Evolutionary conservation across 2,888 invertebrate genomes (phyloP).

Genomic region (Pterostichus madidus): DNA sequence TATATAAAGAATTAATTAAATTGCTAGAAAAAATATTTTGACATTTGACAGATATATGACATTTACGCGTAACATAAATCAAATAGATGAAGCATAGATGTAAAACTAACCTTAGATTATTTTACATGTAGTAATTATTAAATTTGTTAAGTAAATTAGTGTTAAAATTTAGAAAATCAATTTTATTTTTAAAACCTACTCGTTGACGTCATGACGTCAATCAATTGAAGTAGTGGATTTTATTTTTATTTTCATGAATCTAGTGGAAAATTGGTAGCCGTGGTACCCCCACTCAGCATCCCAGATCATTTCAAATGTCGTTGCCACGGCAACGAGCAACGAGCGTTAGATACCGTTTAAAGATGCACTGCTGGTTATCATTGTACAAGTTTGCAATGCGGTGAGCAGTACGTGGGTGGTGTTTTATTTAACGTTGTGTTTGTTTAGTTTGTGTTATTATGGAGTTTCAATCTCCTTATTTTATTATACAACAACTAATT

Average conservation of each 20-base stretch:
- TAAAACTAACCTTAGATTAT: slow-evolving; percentile 37
- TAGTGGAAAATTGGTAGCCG: slow-evolving; percentile 25
- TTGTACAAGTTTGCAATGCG: slow-evolving; percentile 27
- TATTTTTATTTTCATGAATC: neutral
- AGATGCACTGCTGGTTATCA: slow-evolving; percentile 12
- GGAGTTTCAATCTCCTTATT: slow-evolving; percentile 42
- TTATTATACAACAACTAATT: slow-evolving; percentile 47
- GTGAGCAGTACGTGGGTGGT: slow-evolving; percentile 51
- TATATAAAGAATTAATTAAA: slow-evolving; percentile 26
- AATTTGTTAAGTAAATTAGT: slow-evolving; percentile 23
- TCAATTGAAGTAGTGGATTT: slow-evolving; percentile 31
- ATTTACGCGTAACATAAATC: slow-evolving; percentile 11
- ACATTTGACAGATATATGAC: slow-evolving; percentile 31
- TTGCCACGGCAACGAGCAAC: slow-evolving; percentile 51
- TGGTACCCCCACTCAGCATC: slow-evolving; percentile 33
- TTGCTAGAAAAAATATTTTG: slow-evolving; percentile 49
- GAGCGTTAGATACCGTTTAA: slow-evolving; percentile 47
- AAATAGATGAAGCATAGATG: neutral
- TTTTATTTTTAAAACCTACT: slow-evolving; percentile 40
- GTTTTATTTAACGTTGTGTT: slow-evolving; percentile 4
- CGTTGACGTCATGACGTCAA: slow-evolving; percentile 34
- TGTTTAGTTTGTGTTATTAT: slow-evolving; percentile 50
- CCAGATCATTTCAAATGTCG: slow-evolving; percentile 44
- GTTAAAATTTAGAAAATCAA: slow-evolving; percentile 39
- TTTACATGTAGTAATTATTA: neutral